Conservation (phyloP, 2,888 invertebrate genomes). For the Hybos culiciformis region DNA sequence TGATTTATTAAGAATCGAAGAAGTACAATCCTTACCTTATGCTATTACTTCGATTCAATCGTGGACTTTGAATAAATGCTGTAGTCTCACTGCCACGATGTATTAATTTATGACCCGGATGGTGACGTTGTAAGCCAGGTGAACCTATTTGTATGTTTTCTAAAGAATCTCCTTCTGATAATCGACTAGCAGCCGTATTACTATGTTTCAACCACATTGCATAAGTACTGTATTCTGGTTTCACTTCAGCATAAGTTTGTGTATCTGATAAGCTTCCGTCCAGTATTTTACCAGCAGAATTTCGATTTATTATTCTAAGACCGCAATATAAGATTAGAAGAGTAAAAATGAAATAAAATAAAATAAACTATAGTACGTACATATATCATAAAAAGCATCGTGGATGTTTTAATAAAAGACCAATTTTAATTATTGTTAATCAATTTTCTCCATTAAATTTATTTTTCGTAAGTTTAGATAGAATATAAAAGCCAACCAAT, state of each 20-base stretch:
- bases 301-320: constrained; percentile 37
- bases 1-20: not conserved
- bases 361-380: not conserved
- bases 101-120: constrained; percentile 40
- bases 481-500: no score
- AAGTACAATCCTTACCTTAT: constrained; percentile 54
- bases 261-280: constrained; percentile 80
- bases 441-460: no score
- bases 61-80: constrained; percentile 41
- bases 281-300: constrained; percentile 41
- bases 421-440: no score
- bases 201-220: constrained; percentile 80
- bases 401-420: not conserved
- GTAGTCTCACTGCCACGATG: constrained; percentile 23
- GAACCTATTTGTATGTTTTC: constrained; percentile 61
- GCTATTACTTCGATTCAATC: constrained; percentile 81
- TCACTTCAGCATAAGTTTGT: constrained; percentile 57
- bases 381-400: not conserved
- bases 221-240: constrained; percentile 70
- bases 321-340: not conserved
- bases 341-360: not conserved
- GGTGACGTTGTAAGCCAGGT: constrained; percentile 43
- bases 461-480: no score
- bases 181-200: constrained; percentile 60
- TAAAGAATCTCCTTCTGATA: constrained; percentile 85